Conservation (phyloP, 2,888 invertebrate genomes). For the Oligia fasciuncula region DNA sequence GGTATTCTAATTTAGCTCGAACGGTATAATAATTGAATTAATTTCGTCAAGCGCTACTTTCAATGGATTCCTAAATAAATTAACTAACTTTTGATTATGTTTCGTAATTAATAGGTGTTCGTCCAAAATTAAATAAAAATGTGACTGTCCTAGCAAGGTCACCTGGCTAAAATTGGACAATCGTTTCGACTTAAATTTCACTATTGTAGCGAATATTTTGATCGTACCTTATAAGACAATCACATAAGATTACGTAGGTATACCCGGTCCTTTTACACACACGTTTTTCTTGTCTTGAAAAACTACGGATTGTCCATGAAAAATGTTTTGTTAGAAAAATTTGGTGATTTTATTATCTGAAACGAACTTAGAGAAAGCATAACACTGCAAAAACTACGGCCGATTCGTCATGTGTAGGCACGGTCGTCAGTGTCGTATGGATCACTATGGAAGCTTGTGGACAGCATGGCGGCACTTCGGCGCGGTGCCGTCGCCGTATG, state of each 20-base stretch:
- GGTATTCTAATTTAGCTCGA: slow-evolving; percentile 16
- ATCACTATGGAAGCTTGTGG: background rate
- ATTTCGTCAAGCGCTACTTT: slow-evolving; percentile 27
- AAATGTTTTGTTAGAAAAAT: too few species aligned
- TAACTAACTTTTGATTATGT: slow-evolving; percentile 28
- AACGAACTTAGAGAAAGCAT: too few species aligned
- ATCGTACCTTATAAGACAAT: background rate
- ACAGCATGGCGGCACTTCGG: background rate
- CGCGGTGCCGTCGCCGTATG: background rate
- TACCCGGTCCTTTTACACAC: background rate
- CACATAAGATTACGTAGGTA: background rate
- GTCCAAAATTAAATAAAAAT: slow-evolving; percentile 1
- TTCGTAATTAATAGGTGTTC: slow-evolving; percentile 22
- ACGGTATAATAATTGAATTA: slow-evolving; percentile 30
- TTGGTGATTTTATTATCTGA: too few species aligned
- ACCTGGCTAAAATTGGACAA: background rate
- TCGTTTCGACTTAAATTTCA: background rate
- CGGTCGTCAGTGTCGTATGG: too few species aligned
- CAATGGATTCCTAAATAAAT: slow-evolving; percentile 24
- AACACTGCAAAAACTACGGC: too few species aligned
- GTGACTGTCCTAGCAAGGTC: slow-evolving; percentile 1
- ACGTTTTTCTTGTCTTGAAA: background rate
- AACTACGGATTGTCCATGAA: too few species aligned
- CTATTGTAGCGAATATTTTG: background rate
- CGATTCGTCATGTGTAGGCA: too few species aligned